A percentile compares a stretch with the other conserved stretches of the same genome.
These are phyloP conservation scores for Holotrichia oblita DNA, from an alignment of 1,140 invertebrate genomes.

Conservation along the genomic window DNA sequence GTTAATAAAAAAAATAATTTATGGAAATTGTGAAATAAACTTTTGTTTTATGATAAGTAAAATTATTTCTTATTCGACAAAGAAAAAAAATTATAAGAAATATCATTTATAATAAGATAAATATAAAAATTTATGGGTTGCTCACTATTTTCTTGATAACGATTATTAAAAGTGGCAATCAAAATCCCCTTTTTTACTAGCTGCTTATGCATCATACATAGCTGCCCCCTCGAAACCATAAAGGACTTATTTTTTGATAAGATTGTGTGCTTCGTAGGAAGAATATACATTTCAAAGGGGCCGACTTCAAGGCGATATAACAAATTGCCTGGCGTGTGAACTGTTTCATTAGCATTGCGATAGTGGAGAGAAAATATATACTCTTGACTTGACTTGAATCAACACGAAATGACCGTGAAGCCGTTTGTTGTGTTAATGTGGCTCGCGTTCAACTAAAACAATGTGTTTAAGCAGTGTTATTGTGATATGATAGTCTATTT, in stretches of 20 bases:
- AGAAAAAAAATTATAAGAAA: too few relatives aligned
- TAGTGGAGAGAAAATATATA: slow-evolving; percentile 20
- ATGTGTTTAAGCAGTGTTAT: slow-evolving; percentile 33
- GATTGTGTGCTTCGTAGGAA: too few relatives aligned
- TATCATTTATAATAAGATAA: too few relatives aligned
- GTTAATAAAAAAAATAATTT: slow-evolving; percentile 2
- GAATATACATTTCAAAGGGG: too few relatives aligned
- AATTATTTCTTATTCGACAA: too few relatives aligned
- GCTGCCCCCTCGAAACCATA: slow-evolving; percentile 5
- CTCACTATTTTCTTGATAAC: background rate
- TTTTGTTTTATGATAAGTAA: too few relatives aligned
- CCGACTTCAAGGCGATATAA: slow-evolving; percentile 23
- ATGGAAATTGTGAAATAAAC: background rate
- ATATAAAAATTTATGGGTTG: too few relatives aligned
- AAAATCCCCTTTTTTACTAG: background rate
- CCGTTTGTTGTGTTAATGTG: slow-evolving; percentile 20
- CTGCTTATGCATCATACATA: background rate
- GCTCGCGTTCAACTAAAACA: slow-evolving; percentile 12
- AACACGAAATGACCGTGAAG: background rate
- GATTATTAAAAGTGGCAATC: background rate
- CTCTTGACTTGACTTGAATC: slow-evolving; percentile 13
- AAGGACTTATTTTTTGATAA: too few relatives aligned
- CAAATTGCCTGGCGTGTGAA: slow-evolving; percentile 24
- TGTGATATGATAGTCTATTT: slow-evolving; percentile 12
- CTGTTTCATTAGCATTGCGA: slow-evolving; percentile 34